Evolutionary conservation across 1,140 invertebrate species (phyloP), one percentile per base, ranked within the genome.

Genomic region (Octopus bimaculoides): DNA sequence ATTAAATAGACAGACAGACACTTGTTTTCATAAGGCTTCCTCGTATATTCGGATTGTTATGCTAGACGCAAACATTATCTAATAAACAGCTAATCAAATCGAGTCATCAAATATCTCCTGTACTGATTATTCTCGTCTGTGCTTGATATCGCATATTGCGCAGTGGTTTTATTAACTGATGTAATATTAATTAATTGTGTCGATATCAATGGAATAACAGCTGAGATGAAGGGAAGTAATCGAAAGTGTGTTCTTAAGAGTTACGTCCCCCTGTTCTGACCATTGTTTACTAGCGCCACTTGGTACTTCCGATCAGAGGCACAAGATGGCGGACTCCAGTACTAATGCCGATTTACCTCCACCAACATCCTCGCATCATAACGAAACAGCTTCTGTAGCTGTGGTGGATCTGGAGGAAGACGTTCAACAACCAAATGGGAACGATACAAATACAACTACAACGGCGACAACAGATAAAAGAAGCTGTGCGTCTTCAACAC

Each of bases 241-340:
- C 14, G 14, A 4, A 6, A 20, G 6, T n/a, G 17, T 71, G 9
- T 71, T 71, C 1, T 14, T 3, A 14, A 71, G 66, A 71, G 66
- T 71, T 71, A 6, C 4, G 0, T 71, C 7, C 26, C 66, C 26
- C 26, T 71, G 66, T 71, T 71, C 17, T 14, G 17, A 71, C 56
- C 17, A 61, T 71, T 71, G 66, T 71, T 71, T 71, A 71, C 14
- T 20, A 61, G 66, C 66, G 66, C 66, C 66, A 71, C 66, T 71
- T 0, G 26, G 17, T 71, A 71, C 66, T 71, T 71, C 66, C 66
- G 66, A 71, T 71, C 14, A 71, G 66, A 71, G 14, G 17, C 17
- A 71, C 66, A 71, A 71, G 17, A 71, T 71, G 66, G 66, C 66
- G 66, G 66, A 71, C 66, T 71, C 66, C 17, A 71, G 66, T 3